Evolutionary conservation across 2,113 vertebrate genomes (phyloP).

Genomic region (Melospiza melodia): DNA sequence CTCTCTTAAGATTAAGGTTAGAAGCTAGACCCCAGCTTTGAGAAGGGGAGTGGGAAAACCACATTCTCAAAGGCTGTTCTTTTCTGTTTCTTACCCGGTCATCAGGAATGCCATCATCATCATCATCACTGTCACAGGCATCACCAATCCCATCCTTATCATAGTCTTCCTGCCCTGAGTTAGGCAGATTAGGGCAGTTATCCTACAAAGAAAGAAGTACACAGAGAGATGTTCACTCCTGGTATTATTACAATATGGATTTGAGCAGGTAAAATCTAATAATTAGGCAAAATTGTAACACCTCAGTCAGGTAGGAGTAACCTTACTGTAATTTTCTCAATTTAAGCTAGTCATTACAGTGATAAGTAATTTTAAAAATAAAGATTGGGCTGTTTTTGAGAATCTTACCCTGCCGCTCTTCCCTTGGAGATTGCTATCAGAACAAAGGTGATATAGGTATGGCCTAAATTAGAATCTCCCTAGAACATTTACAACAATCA

Average conservation of each 20-base stretch:
- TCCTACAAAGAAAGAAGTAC: conserved; percentile 78
- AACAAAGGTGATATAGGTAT: background rate
- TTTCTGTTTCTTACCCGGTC: conserved; percentile 83
- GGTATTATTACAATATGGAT: background rate
- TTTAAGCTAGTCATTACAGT: background rate
- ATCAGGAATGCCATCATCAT: conserved; percentile 94
- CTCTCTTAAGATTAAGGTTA: background rate
- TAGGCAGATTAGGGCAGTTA: conserved; percentile 95
- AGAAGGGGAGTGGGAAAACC: background rate
- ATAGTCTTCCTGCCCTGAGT: conserved; percentile 98
- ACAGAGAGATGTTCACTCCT: background rate
- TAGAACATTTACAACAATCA: background rate
- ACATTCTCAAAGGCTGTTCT: background rate
- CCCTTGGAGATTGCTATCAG: background rate
- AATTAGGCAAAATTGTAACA: background rate
- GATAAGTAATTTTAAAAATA: background rate
- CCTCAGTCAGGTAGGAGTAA: background rate
- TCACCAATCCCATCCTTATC: conserved; percentile 96
- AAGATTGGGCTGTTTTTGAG: background rate
- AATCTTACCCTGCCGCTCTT: background rate
- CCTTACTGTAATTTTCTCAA: background rate
- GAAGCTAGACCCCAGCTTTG: background rate
- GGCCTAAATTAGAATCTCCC: background rate
- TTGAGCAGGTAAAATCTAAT: background rate
- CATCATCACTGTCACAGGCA: conserved; percentile 94